phyloP scores from a whole-genome alignment of 2,113 vertebrate species.

The Chamaetylas fuelleborni region DNA sequence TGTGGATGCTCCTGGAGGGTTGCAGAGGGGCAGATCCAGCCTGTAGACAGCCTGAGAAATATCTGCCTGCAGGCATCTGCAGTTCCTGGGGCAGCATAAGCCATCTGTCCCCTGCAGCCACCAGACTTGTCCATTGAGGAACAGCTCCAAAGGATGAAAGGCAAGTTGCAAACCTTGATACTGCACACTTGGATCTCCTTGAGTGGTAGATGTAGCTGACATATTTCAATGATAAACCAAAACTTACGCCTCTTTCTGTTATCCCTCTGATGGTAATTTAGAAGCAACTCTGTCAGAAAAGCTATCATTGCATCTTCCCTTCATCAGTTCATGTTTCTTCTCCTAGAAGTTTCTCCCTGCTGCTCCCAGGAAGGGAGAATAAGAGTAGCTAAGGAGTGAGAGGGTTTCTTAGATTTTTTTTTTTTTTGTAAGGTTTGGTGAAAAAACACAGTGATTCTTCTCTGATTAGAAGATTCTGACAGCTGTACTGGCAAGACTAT shows the following conservation, averaged over 20 bases:
- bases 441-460: not conserved
- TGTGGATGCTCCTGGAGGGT: not conserved
- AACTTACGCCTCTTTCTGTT: not conserved
- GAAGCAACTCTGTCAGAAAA: not conserved
- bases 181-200: not conserved
- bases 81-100: not conserved
- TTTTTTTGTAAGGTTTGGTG: not conserved
- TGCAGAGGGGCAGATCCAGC: not conserved
- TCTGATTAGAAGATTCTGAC: not conserved
- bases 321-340: not conserved
- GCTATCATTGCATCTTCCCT: not conserved
- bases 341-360: not conserved
- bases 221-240: not conserved
- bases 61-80: not conserved
- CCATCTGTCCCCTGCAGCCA: not conserved
- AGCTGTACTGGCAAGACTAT: not conserved
- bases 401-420: not conserved
- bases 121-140: not conserved
- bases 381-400: not conserved
- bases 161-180: not conserved
- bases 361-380: not conserved
- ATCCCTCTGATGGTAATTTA: not conserved
- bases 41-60: not conserved
- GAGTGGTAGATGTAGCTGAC: not conserved
- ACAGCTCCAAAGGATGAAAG: not conserved